Base-by-base conservation (phyloP, 2,113 vertebrate species). In the Numida meleagris region DNA sequence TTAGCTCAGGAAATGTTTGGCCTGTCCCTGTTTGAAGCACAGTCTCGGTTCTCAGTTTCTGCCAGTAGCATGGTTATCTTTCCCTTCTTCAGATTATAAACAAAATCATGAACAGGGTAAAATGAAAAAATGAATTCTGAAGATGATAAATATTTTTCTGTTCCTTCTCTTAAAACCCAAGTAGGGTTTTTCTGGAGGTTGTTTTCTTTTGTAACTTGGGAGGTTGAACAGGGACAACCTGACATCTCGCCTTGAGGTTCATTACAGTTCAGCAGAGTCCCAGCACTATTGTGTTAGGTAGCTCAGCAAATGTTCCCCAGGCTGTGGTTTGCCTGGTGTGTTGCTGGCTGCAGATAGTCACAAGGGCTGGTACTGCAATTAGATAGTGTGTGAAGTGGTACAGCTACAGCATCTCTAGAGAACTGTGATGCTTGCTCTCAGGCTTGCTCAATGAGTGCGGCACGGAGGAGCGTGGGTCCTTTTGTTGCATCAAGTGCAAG, bases 391-490 rank as follows among this genome's bases (percentile, higher is more conserved):
- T 7, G 5, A 9, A 42, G 2, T 16, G 31, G 3, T 8, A 4
- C 10, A 20, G 20, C 62, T 15, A 1, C 5, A 51, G 61, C 50
- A 25, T n/a, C 31, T 10, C 24, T 83, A 79, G 63, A 62, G 45
- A 50, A 5, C 51, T 50, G 51, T 33, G 6, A 46, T 74, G n/a
- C 18, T 53, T 13, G 0, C 24, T 53, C 91, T 14, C 68, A n/a
- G 40, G 40, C 1, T 0, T 40, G n/a, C 42, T 65, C 9, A 13
- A 20, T 11, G 7, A 50, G 10, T 4, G 4, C 0, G 3, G 46
- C 65, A 12, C 0, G 1, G 36, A 50, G 57, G 23, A 46, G 51
- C 5, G 50, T 6, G 24, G 57, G 46, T 7, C 6, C 31, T 75
- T 55, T 40, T 55, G 57, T 36, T 73, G 45, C 7, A 19, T 40